These are phyloP conservation scores for Geothlypis trichas DNA, from an alignment of 2,113 vertebrate species.

Conservation along the genomic window DNA sequence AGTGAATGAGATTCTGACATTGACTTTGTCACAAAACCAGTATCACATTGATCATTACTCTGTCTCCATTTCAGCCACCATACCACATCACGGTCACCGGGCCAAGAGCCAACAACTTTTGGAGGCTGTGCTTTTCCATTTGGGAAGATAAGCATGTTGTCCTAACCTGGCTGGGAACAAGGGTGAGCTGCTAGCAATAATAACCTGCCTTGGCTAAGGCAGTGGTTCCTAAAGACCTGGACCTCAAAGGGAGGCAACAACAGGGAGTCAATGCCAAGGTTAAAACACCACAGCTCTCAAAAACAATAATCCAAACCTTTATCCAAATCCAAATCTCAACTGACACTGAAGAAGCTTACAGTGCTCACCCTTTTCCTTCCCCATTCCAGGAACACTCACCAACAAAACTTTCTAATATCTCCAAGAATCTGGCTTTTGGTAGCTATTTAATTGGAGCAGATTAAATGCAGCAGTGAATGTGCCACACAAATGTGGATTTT, in stretches of 20 bases:
- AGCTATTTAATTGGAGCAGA: neutral
- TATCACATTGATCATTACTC: neutral
- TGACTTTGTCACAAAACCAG: neutral
- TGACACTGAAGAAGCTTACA: neutral
- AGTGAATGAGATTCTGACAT: neutral
- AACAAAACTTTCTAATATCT: neutral
- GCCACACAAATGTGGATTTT: neutral
- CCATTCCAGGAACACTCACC: neutral
- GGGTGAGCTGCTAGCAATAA: neutral
- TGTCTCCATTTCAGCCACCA: neutral
- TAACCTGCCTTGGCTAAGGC: neutral
- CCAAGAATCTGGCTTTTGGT: neutral
- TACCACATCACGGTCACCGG: neutral
- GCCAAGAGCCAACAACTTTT: neutral
- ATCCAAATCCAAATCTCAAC: neutral
- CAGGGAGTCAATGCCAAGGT: fast-evolving
- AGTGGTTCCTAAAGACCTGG: neutral
- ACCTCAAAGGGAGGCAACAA: neutral
- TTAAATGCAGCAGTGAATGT: neutral
- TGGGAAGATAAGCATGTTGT: neutral
- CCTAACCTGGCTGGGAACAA: neutral
- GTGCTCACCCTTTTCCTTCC: neutral
- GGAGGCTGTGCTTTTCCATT: neutral
- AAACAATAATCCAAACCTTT: neutral
- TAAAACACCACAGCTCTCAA: neutral